Evolutionary conservation across 2,113 vertebrate genomes (phyloP).

Genomic region (Cairina moschata): DNA sequence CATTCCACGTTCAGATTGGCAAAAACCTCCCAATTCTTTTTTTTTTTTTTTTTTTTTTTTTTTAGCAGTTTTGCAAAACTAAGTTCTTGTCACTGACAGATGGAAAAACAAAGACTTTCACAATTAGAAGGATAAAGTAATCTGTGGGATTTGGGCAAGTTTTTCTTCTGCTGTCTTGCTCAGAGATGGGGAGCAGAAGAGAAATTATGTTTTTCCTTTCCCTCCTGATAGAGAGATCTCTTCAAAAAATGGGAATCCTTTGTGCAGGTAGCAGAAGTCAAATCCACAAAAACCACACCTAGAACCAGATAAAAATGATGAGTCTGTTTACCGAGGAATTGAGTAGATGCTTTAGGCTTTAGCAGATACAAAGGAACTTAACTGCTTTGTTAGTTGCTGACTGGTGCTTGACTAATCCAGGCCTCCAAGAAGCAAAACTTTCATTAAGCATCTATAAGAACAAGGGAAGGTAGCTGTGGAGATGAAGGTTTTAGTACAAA

Average conservation of each 20-base stretch:
- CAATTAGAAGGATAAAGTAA: conserved; percentile 15
- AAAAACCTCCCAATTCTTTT: background rate
- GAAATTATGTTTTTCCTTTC: background rate
- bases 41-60: background rate
- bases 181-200: background rate
- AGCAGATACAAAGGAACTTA: background rate
- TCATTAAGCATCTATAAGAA: background rate
- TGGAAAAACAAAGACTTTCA: conserved; percentile 48
- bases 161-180: background rate
- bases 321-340: background rate
- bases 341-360: background rate
- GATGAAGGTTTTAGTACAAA: background rate
- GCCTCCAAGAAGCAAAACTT: background rate
- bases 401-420: background rate
- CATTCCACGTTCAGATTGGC: conserved; percentile 11
- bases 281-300: background rate
- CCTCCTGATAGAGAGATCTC: background rate
- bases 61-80: conserved; percentile 39
- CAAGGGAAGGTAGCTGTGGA: background rate
- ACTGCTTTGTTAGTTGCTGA: background rate
- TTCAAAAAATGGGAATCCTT: background rate
- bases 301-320: background rate
- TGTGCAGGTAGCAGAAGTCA: background rate
- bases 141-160: background rate
- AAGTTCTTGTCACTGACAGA: conserved; percentile 52